Base-by-base conservation (phyloP, 2,113 vertebrate genomes). In the Buteo buteo region DNA sequence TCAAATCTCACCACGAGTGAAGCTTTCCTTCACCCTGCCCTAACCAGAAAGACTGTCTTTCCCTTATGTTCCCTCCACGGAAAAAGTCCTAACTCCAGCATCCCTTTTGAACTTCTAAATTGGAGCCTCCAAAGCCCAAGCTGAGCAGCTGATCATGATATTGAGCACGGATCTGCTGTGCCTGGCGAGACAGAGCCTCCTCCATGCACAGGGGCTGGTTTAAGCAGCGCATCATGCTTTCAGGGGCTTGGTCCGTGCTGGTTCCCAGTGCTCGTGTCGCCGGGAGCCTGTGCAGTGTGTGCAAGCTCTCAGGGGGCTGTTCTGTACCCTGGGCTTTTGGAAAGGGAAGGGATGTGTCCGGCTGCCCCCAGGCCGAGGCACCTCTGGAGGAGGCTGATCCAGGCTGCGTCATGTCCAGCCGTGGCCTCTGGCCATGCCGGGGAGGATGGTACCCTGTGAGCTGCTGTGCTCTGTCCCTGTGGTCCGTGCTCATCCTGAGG, bases 401-500 rank as follows among this genome's bases (percentile, higher is more conserved):
- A 52, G 29, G 29, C 57, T 76, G 38, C 3, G 2, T 22, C 54
- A 4, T 9, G 29, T 25, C 32, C 80, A 88, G 44, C 38, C 5
- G 0, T 6, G 38, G 54, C 24, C 13, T 36, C 59, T 58, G 61
- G n/a, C 50, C 5, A 0, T 57, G 70, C 16, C 2, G 1, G 62
- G 44, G 32, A 47, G 18, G 26, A 57, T n/a, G 76, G 50, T 42
- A 62, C 29, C 40, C 58, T 40, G 42, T 7, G 11, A 64, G 17
- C 47, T 91, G 28, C 76, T 32, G 42, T 42, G 71, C 34, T 74
- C 61, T 36, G 50, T 28, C 38, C 69, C 21, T 31, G 38, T 32
- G 40, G 32, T 62, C 72, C 0, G 0, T 59, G 74, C 32, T 69
- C 26, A 20, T 44, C 42, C 80, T 29, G n/a, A 59, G 81, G 21